These are phyloP conservation scores for Beroe forskalii DNA, from an alignment of 37 sponge, comb jelly and placozoan genomes.

Conservation along the genomic window DNA sequence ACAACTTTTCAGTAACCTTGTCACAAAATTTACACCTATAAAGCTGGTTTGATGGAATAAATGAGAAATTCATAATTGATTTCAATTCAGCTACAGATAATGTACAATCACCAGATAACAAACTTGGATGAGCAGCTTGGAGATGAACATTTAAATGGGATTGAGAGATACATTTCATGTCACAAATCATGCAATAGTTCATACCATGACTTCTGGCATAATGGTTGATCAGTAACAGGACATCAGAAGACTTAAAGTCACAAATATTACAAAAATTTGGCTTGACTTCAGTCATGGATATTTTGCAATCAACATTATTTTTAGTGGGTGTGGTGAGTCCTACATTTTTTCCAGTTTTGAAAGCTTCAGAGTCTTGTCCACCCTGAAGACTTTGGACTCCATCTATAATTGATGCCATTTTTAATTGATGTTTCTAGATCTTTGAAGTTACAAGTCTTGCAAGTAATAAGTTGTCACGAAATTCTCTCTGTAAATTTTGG, in stretches of 20 bases:
- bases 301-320: background rate
- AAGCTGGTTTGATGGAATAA: background rate
- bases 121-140: background rate
- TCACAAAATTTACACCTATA: slow-evolving; percentile 1
- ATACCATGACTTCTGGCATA: background rate
- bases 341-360: too few relatives aligned
- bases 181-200: background rate
- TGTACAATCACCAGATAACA: background rate
- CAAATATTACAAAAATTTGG: background rate
- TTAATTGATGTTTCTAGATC: too few relatives aligned
- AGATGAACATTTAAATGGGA: background rate
- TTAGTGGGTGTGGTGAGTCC: too few relatives aligned
- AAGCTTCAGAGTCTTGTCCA: too few relatives aligned
- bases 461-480: too few relatives aligned
- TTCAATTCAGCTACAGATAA: background rate
- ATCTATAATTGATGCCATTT: too few relatives aligned
- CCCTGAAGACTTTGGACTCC: too few relatives aligned
- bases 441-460: too few relatives aligned
- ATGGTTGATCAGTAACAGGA: background rate
- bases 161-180: background rate
- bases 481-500: too few relatives aligned
- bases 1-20: background rate
- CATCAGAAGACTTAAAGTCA: background rate
- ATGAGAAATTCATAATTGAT: background rate
- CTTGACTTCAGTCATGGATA: background rate